phyloP scores from a whole-genome alignment of 2,113 vertebrate genomes.

The Festucalex cinctus region DNA sequence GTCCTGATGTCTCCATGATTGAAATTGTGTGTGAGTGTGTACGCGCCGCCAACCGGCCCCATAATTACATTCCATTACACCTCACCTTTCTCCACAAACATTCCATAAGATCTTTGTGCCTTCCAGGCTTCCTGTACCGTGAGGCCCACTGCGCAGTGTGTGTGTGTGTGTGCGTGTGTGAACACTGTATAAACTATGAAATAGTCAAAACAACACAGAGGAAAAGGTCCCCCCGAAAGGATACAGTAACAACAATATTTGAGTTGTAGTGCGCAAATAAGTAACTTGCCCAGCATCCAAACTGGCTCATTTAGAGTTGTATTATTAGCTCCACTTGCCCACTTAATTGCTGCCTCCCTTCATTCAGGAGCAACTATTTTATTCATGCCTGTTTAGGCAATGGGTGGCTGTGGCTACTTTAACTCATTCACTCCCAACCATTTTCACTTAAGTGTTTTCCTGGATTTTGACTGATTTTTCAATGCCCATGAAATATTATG shows the following conservation, averaged over 20 bases:
- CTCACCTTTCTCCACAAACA: conserved; percentile 65
- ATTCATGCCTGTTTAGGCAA: background rate
- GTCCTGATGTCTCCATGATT: background rate
- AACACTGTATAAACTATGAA: background rate
- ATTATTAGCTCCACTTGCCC: conserved; percentile 35
- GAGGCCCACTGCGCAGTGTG: conserved; percentile 28
- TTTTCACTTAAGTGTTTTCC: too few relatives aligned
- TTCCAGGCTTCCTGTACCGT: conserved; percentile 39
- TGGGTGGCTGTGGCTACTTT: background rate
- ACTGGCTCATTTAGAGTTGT: conserved; percentile 17
- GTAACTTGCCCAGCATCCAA: conserved; percentile 11
- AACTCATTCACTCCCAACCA: too few relatives aligned
- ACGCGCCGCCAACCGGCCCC: conserved; percentile 31
- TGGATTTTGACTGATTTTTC: too few relatives aligned
- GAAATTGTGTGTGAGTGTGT: conserved; percentile 20
- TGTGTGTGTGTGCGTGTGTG: background rate
- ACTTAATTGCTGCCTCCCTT: conserved; percentile 12
- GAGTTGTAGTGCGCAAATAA: conserved; percentile 5
- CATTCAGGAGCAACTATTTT: conserved; percentile 32
- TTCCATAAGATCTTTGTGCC: conserved; percentile 52
- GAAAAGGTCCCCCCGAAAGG: background rate
- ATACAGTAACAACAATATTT: conserved; percentile 4
- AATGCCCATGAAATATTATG: too few relatives aligned
- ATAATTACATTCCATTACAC: conserved; percentile 68
- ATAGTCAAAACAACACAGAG: background rate